A percentile compares a stretch with the other conserved stretches of the same genome.
Evolutionary conservation across 92 coral and sea anemone genomes (phyloP).

Genomic region (Zoanthus sansibaricus): DNA sequence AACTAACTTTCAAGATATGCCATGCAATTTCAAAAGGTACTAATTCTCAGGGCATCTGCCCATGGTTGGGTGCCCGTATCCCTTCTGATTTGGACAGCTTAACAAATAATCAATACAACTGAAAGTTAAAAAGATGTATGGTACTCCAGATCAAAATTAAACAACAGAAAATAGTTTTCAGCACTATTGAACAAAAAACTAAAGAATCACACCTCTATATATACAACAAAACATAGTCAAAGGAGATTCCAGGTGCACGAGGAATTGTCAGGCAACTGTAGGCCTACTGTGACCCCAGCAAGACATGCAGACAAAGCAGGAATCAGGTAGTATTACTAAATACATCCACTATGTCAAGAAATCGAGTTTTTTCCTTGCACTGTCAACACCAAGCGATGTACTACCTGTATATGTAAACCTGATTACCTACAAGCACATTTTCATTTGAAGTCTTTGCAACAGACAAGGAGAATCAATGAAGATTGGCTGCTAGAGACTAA

Average conservation of each 20-base stretch:
- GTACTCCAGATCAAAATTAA: slow-evolving; percentile 17
- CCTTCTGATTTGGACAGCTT: slow-evolving; percentile 27
- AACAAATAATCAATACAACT: slow-evolving; percentile 15
- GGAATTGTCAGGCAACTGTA: slow-evolving; percentile 22
- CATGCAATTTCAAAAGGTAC: too few relatives aligned
- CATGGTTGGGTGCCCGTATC: not conserved
- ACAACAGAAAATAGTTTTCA: not conserved
- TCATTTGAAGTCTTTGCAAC: slow-evolving; percentile 28
- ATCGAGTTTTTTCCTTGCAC: not conserved
- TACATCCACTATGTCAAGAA: slow-evolving; percentile 25
- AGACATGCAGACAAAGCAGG: slow-evolving; percentile 28
- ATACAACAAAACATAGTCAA: not conserved
- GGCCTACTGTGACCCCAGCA: slow-evolving; percentile 20
- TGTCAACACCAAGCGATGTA: not conserved
- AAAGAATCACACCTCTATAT: slow-evolving; percentile 23
- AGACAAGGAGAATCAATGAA: slow-evolving; percentile 26
- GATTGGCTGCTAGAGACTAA: slow-evolving; percentile 17
- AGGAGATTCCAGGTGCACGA: too few relatives aligned
- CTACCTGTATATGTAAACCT: slow-evolving; percentile 17
- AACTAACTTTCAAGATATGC: too few relatives aligned
- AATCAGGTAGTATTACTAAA: slow-evolving; percentile 22
- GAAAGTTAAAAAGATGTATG: slow-evolving; percentile 9
- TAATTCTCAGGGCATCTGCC: too few relatives aligned
- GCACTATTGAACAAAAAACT: slow-evolving; percentile 7
- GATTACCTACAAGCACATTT: slow-evolving; percentile 21